Base-by-base conservation (phyloP, 2,113 vertebrate species). In the Blennius ocellaris region DNA sequence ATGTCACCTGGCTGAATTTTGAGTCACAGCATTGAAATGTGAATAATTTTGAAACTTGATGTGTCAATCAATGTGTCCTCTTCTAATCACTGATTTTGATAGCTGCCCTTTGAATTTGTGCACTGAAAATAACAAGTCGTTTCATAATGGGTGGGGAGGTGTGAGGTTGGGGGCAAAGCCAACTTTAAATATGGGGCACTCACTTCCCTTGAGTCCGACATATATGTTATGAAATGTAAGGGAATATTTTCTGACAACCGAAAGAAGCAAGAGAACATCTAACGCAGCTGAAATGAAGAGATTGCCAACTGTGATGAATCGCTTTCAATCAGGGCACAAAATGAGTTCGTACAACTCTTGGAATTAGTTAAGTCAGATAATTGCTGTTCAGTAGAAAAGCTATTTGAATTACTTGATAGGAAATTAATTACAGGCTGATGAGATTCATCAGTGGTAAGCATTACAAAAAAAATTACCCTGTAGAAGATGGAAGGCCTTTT, bases 271-370 rank as follows among this genome's bases (percentile, higher is more conserved):
- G n/a, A 30, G 21, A 30, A 51, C 6, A 15, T 40, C 43, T 58
- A 30, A 30, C n/a, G 0, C 49, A 8, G 16, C 38, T 62, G 48
- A 52, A 65, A 44, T 15, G 40, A 76, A 59, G 45, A 58, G 76
- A 84, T 58, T 82, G 84, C 73, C 81, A 82, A 30, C 63, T 11
- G 54, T 92, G 90, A 93, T 92, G 70, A 93, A 92, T 89, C 80
- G 79, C 74, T 90, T 92, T 92, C 88, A 89, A 83, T 91, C 88
- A 85, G 55, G 54, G 53, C 30, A 67, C 70, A 65, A 82, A 90
- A 87, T 90, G 86, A 75, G 84, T 90, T 90, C 76, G 66, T 57
- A 80, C 86, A 87, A 69, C 87, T 89, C 66, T 69, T 40, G 48
- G 76, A 87, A 67, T 47, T 55, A 74, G 45, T 78, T 84, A 82